Conservation (phyloP, 2,797 vertebrate genomes). For the Sarcoramphus papa region DNA sequence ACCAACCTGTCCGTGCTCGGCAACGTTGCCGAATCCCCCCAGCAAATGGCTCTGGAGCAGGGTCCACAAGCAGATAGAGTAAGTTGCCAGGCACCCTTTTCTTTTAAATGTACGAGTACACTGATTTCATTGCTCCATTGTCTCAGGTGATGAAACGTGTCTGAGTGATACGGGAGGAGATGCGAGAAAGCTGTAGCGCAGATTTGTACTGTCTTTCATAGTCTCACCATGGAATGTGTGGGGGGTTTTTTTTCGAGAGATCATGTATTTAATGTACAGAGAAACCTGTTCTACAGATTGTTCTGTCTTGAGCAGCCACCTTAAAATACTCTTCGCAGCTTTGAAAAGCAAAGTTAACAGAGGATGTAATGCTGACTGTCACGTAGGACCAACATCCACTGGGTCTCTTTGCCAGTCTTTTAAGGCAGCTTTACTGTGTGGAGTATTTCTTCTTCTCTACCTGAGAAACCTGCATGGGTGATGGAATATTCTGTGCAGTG, state of each 20-base stretch:
- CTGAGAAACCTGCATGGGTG: not conserved
- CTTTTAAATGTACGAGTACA: not conserved
- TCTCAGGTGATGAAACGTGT: not conserved
- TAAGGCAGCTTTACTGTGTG: not conserved
- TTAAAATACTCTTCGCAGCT: not conserved
- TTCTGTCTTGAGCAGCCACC: not conserved
- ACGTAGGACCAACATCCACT: not conserved
- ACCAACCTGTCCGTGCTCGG: constrained; percentile 87
- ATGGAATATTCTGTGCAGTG: not conserved
- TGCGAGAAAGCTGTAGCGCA: not conserved
- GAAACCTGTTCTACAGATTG: not conserved
- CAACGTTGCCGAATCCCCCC: constrained; percentile 83
- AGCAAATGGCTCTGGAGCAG: constrained; percentile 81
- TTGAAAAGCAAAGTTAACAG: not conserved
- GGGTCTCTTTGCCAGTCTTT: not conserved
- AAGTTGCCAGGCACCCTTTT: constrained; percentile 53
- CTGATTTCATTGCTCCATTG: not conserved
- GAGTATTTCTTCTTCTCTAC: not conserved
- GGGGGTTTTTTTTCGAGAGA: not conserved
- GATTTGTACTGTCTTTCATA: not conserved
- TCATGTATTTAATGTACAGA: not conserved
- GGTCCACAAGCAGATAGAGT: constrained; percentile 80
- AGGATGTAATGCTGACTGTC: not conserved
- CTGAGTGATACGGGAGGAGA: not conserved
- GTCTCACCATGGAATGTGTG: not conserved